Percentiles rank a stretch among this genome's conserved stretches.
These are phyloP conservation scores for Clarias magur DNA, from an alignment of 2,113 vertebrate species.

Conservation along the genomic window DNA sequence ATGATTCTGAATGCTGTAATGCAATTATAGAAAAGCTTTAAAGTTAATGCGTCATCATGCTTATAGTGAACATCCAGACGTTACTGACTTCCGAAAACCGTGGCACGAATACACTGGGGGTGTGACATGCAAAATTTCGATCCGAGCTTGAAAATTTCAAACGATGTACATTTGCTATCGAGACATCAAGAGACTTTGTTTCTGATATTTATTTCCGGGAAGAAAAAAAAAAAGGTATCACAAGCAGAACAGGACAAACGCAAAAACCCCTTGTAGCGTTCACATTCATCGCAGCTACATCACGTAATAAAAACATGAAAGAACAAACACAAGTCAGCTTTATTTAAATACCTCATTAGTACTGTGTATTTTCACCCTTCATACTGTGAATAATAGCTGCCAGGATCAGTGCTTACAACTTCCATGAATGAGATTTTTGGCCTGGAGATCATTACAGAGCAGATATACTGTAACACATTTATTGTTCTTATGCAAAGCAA, in stretches of 20 bases:
- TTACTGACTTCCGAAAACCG: slow-evolving; percentile 70
- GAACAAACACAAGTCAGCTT: background rate
- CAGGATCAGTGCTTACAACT: slow-evolving; percentile 16
- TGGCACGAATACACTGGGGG: slow-evolving; percentile 67
- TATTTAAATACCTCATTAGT: background rate
- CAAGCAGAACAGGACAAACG: slow-evolving; percentile 28
- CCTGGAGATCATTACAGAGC: background rate
- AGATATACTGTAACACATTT: background rate
- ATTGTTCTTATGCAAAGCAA: background rate
- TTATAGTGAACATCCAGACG: slow-evolving; percentile 77
- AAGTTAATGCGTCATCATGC: slow-evolving; percentile 69
- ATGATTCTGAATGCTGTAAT: background rate
- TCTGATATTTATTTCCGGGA: slow-evolving; percentile 34
- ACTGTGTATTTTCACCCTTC: slow-evolving; percentile 11
- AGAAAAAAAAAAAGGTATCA: slow-evolving; percentile 22
- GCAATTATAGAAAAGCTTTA: background rate
- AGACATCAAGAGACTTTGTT: background rate
- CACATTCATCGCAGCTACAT: background rate
- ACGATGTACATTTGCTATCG: background rate
- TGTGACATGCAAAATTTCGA: too few relatives aligned
- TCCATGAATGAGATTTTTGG: background rate
- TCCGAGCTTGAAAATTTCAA: background rate
- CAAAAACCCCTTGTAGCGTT: background rate
- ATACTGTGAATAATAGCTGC: slow-evolving; percentile 46
- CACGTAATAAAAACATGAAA: background rate